Evolutionary conservation across 2,113 vertebrate genomes (phyloP), one percentile per base, ranked within the genome.

Genomic region (Pyxicephalus adspersus): DNA sequence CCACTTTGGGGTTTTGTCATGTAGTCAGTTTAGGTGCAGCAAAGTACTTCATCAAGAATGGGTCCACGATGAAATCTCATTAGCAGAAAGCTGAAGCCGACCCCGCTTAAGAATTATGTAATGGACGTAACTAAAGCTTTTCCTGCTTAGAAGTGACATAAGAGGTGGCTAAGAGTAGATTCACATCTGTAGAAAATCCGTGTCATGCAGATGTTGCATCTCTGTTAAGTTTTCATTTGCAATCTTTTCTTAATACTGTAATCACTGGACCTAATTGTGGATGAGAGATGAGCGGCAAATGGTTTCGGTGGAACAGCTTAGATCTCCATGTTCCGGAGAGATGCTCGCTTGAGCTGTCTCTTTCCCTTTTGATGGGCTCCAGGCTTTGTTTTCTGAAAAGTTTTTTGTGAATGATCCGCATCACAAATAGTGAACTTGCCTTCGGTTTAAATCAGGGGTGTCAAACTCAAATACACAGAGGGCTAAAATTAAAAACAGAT

Each of bases 241-340:
- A 73, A 73, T 73, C 71, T 34, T 73, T 54, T 73, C 19, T 54
- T 73, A 73, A 73, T 58, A 20, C 54, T 58, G 31, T 58, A 73
- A 73, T 73, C 71, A 73, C 71, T 38, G 26, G 28, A 54, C 57
- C 29, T 73, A 58, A 73, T 73, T 73, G 71, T 58, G 28, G n/a
- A 58, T 13, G 28, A 34, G 20, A 38, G 71, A 34, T 73, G 31
- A 73, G 57, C 71, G 58, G 57, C 26, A n/a, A 57, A 26, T 19
- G 16, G 52, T 22, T 73, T 28, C 28, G 28, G 26, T 52, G 7
- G 5, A 58, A 28, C 19, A 23, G 68, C 28, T 28, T 28, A 28
- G 71, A 34, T 28, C 28, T 60, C 58, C 13, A 3, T 60, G n/a
- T 23, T 3, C n/a, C 1, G 22, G 11, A 18, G 13, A 58, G 28